Conservation (phyloP, 2,113 vertebrate species). For the Urocolius indicus region DNA sequence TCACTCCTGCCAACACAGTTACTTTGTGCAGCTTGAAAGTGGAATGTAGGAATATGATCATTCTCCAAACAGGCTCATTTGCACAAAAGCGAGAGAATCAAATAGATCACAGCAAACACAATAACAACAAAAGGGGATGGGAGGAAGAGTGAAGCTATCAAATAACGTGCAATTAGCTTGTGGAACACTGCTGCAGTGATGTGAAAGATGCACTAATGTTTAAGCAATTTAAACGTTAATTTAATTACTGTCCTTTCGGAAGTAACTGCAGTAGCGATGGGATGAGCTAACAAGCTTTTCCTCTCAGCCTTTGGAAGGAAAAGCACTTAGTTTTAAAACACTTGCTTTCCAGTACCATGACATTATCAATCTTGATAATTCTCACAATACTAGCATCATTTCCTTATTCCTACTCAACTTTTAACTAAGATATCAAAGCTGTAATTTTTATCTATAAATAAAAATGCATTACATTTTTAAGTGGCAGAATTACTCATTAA, state of each 20-base stretch:
- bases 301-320: not conserved
- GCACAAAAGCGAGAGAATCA: not conserved
- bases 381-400: not conserved
- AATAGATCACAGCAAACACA: not conserved
- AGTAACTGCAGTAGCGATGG: not conserved
- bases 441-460: constrained; percentile 39
- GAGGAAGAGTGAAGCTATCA: not conserved
- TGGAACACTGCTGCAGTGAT: not conserved
- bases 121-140: rapidly evolving
- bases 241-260: not conserved
- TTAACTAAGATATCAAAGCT: constrained; percentile 40
- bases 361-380: not conserved
- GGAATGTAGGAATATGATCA: rapidly evolving
- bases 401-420: not conserved
- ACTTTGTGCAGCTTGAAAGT: not conserved
- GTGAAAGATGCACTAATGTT: not conserved
- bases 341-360: not conserved
- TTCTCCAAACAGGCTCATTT: not conserved
- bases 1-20: rapidly evolving
- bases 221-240: not conserved
- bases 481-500: constrained; percentile 60
- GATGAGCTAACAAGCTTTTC: not conserved
- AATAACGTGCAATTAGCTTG: not conserved
- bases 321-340: not conserved
- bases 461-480: constrained; percentile 26